These are phyloP conservation scores for Trachelus iudaicus DNA, from an alignment of 2,888 invertebrate species.

Conservation along the genomic window DNA sequence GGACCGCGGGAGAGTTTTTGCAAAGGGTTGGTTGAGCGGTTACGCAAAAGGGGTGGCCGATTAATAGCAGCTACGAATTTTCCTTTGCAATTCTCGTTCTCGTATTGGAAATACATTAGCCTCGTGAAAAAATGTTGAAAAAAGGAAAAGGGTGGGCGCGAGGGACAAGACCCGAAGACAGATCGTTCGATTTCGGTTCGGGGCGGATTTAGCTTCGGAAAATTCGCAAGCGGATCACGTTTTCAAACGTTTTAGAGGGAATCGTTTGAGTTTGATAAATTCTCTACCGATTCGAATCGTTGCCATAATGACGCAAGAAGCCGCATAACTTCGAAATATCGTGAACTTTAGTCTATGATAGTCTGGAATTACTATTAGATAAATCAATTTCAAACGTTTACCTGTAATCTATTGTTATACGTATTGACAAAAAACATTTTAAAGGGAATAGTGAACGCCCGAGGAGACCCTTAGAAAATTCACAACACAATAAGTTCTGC, in stretches of 20 bases:
- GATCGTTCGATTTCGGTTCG: constrained; percentile 15
- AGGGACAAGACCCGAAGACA: constrained; percentile 1
- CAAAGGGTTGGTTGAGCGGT: not conserved
- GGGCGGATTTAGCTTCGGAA: not conserved
- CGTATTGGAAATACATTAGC: constrained; percentile 15
- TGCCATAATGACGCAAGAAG: not conserved
- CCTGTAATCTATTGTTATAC: no score
- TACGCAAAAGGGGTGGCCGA: not conserved
- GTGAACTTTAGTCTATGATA: not conserved
- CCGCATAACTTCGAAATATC: not conserved
- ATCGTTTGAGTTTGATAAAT: constrained; percentile 39
- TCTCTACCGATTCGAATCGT: constrained; percentile 19
- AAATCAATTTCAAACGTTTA: no score
- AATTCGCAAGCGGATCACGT: constrained; percentile 37
- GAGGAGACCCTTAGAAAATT: no score
- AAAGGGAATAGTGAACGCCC: no score
- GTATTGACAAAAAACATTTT: no score
- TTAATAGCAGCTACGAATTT: constrained; percentile 13
- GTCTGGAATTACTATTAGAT: no score
- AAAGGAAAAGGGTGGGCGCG: not conserved
- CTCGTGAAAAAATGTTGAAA: not conserved
- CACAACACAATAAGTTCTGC: no score
- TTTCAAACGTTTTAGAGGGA: constrained; percentile 39
- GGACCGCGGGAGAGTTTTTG: not conserved
- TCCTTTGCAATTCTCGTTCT: not conserved